Conservation (phyloP, 1,140 invertebrate species). For the Teleogryllus occipitalis region DNA sequence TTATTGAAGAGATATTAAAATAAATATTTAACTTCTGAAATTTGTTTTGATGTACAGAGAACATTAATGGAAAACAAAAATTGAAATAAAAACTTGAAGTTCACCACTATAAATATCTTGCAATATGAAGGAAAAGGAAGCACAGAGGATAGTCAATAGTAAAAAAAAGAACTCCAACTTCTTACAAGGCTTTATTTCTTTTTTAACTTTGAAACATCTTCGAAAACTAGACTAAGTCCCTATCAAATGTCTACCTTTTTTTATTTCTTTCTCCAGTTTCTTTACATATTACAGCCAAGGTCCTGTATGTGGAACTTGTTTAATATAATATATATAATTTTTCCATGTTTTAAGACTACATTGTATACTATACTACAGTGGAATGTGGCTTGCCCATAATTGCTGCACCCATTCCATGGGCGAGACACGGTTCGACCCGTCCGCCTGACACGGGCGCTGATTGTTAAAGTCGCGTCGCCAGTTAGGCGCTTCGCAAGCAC, state of each 20-base stretch:
- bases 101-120: no score
- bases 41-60: no score
- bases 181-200: slow-evolving; percentile 20
- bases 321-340: slow-evolving; percentile 4
- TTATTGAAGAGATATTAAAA: no score
- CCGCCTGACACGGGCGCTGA: neutral
- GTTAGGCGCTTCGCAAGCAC: neutral
- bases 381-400: neutral
- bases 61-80: no score
- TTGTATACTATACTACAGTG: slow-evolving; percentile 5
- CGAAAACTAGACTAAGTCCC: slow-evolving; percentile 20
- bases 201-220: slow-evolving; percentile 20
- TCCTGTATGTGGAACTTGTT: slow-evolving; percentile 8
- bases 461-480: neutral
- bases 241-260: slow-evolving; percentile 17
- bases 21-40: no score
- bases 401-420: neutral
- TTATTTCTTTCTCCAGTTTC: slow-evolving; percentile 8
- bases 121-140: neutral
- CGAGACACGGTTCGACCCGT: neutral
- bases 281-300: slow-evolving; percentile 20
- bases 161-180: slow-evolving; percentile 3
- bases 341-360: slow-evolving; percentile 1
- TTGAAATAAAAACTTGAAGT: no score
- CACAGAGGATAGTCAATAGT: neutral